phyloP scores from a whole-genome alignment of 2,113 vertebrate species.

The Kryptolebias marmoratus region DNA sequence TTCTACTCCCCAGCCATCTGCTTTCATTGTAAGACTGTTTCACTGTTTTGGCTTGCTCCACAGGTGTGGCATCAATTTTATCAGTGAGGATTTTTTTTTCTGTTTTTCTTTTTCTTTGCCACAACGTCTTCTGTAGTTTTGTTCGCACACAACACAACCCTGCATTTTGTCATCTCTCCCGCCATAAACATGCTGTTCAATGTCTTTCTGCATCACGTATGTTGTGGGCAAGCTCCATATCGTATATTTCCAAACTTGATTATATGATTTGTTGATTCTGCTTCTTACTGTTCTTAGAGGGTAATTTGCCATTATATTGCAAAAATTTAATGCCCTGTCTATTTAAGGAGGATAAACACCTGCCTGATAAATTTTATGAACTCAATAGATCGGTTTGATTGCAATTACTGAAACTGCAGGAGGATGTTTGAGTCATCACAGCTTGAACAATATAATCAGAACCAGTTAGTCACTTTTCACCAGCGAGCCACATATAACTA shows the following conservation, averaged over 20 bases:
- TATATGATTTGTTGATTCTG: neutral
- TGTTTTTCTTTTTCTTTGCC: neutral
- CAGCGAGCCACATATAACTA: neutral
- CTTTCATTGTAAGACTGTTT: neutral
- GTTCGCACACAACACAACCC: neutral
- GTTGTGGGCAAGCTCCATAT: neutral
- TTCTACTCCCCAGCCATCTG: neutral
- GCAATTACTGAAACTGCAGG: neutral
- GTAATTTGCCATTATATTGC: neutral
- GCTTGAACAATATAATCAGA: neutral
- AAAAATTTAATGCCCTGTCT: neutral
- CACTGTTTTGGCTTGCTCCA: neutral
- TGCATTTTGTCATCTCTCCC: neutral
- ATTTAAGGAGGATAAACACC: neutral
- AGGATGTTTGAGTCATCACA: slow-evolving; percentile 1
- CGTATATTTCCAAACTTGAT: neutral
- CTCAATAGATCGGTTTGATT: neutral
- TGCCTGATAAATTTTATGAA: neutral
- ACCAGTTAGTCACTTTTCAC: neutral
- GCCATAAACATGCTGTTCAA: neutral
- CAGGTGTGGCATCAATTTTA: neutral
- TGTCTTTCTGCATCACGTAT: neutral
- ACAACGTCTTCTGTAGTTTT: neutral
- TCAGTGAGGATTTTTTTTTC: neutral
- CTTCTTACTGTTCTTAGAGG: neutral